Percentiles rank a stretch among this genome's conserved stretches.
phyloP scores from a whole-genome alignment of 2,797 vertebrate genomes.

The Xyrichtys novacula region DNA sequence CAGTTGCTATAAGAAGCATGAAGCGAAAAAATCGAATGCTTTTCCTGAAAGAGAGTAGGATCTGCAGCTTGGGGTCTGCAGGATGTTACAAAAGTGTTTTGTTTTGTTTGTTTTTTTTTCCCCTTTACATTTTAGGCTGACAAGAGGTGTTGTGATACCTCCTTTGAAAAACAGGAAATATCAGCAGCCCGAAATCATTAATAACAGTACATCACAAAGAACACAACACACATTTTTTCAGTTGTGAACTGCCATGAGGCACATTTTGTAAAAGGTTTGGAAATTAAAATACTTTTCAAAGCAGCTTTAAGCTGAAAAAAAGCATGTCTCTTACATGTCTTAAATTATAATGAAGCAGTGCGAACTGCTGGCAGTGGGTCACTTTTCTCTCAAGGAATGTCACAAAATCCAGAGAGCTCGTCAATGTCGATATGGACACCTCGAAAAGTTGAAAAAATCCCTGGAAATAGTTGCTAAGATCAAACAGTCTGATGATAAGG shows the following conservation, averaged over 20 bases:
- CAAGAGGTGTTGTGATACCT: slow-evolving; percentile 27
- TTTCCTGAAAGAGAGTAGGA: background rate
- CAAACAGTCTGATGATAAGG: slow-evolving; percentile 55
- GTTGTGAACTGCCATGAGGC: slow-evolving; percentile 66
- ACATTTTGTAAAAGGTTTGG: slow-evolving; percentile 63
- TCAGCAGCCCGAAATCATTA: slow-evolving; percentile 43
- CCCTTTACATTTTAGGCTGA: slow-evolving; percentile 40
- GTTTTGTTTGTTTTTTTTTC: too few relatives aligned
- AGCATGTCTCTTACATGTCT: slow-evolving; percentile 4
- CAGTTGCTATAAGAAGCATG: slow-evolving; percentile 20
- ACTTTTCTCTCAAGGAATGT: slow-evolving; percentile 65
- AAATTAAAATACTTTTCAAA: slow-evolving; percentile 46
- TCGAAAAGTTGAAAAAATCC: slow-evolving; percentile 35
- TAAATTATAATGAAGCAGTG: slow-evolving; percentile 37
- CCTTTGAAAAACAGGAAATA: slow-evolving; percentile 46
- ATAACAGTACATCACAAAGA: slow-evolving; percentile 65
- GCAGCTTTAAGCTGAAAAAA: slow-evolving; percentile 46
- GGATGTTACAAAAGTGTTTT: slow-evolving; percentile 45
- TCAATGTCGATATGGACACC: slow-evolving; percentile 7
- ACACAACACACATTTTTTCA: slow-evolving; percentile 37
- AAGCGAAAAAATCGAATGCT: background rate
- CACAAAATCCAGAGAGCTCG: slow-evolving; percentile 43
- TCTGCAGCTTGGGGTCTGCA: slow-evolving; percentile 4
- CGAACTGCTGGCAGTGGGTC: slow-evolving; percentile 67
- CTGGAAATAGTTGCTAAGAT: slow-evolving; percentile 43